These are phyloP conservation scores for Araneus ventricosus DNA, from an alignment of 1,140 invertebrate genomes.

Conservation along the genomic window DNA sequence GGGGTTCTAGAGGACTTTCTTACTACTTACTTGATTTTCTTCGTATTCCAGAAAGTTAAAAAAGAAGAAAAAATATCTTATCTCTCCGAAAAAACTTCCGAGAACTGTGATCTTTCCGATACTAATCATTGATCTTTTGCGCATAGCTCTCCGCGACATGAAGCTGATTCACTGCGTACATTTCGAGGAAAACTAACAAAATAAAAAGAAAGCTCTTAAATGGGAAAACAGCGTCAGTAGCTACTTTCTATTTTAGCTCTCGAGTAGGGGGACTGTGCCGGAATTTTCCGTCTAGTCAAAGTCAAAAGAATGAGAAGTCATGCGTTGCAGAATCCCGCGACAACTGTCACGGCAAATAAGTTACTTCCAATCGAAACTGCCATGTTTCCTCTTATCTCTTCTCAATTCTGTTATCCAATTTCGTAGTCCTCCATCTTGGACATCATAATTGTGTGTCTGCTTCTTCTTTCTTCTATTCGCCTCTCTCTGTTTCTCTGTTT, in stretches of 20 bases:
- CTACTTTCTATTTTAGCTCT: not conserved
- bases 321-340: not conserved
- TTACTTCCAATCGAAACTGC: slow-evolving; percentile 39
- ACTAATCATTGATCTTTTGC: no score
- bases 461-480: not conserved
- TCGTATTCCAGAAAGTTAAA: no score
- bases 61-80: no score
- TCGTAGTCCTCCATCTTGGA: not conserved
- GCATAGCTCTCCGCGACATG: no score
- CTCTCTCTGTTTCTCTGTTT: not conserved
- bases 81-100: no score
- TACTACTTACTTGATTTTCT: no score
- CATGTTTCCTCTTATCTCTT: slow-evolving; percentile 49
- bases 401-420: slow-evolving; percentile 36
- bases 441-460: slow-evolving; percentile 13
- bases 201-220: not conserved
- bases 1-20: no score
- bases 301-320: slow-evolving; percentile 46
- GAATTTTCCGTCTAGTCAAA: slow-evolving; percentile 11
- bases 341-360: slow-evolving; percentile 48
- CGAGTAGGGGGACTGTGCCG: not conserved
- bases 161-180: no score
- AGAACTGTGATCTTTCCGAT: no score
- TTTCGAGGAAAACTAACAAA: no score
- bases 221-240: not conserved